Evolutionary conservation across 2,797 vertebrate species (phyloP).

Genomic region (Dendrocincla fuliginosa): DNA sequence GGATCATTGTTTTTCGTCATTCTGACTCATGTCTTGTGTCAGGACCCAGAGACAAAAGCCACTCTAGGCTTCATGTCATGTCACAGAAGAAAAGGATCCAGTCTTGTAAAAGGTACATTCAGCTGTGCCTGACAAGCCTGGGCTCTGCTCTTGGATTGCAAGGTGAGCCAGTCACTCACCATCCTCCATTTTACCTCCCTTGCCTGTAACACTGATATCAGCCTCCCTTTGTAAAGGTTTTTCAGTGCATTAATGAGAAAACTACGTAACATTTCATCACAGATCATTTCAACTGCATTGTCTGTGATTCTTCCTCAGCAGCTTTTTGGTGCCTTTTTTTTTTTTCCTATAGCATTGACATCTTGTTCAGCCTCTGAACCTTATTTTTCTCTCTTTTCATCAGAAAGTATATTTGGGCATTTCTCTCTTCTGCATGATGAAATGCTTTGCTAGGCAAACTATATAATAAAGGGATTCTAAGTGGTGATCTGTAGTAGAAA

Average conservation of each 20-base stretch:
- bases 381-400: constrained; percentile 5
- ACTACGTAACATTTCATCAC: not conserved
- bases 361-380: not conserved
- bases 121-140: not conserved
- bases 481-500: not conserved
- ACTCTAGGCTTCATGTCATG: not conserved
- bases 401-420: not conserved
- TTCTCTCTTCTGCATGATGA: not conserved
- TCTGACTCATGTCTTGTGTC: not conserved
- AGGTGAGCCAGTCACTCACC: not conserved
- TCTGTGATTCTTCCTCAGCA: not conserved
- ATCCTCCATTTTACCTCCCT: not conserved
- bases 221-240: not conserved
- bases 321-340: not conserved
- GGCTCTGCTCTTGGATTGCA: not conserved
- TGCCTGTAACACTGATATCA: not conserved
- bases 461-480: not conserved
- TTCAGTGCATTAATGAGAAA: not conserved
- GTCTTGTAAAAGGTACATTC: not conserved
- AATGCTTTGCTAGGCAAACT: not conserved
- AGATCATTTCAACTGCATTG: not conserved
- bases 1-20: not conserved
- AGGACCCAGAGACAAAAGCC: not conserved
- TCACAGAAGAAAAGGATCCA: not conserved
- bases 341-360: not conserved